Conservation (phyloP, 2,888 invertebrate genomes). For the Cryptosula pallasiana region DNA sequence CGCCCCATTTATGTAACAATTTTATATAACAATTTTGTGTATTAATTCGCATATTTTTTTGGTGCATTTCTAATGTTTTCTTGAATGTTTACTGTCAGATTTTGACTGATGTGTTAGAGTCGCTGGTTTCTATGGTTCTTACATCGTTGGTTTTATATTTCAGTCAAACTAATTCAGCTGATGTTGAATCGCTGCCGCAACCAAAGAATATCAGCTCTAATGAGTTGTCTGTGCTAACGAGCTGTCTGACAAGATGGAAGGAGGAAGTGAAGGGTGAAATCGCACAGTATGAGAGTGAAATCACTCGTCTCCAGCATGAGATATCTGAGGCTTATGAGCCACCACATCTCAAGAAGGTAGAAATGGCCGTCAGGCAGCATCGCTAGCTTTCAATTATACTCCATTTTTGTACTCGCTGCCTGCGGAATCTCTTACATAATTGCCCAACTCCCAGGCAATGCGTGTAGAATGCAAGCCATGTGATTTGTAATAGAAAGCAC, state of each 20-base stretch:
- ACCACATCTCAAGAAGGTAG: constrained; percentile 1
- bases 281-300: constrained; percentile 27
- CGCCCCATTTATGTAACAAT: too few species aligned
- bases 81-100: too few species aligned
- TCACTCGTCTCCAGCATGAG: not conserved
- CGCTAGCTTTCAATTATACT: not conserved
- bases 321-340: constrained; percentile 5
- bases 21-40: too few species aligned
- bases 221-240: constrained; percentile 49
- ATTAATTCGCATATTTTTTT: too few species aligned
- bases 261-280: constrained; percentile 53
- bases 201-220: constrained; percentile 45
- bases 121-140: too few species aligned
- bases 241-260: constrained; percentile 53
- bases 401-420: not conserved
- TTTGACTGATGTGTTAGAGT: too few species aligned
- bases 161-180: too few species aligned
- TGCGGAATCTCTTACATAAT: not conserved
- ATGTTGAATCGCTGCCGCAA: too few species aligned
- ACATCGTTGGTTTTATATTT: too few species aligned
- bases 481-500: not conserved
- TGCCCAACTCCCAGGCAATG: not conserved
- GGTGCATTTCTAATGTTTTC: too few species aligned
- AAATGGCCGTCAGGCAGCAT: not conserved
- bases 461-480: not conserved